Evolutionary conservation across 2,113 vertebrate species (phyloP).

Genomic region (Calcarius ornatus): DNA sequence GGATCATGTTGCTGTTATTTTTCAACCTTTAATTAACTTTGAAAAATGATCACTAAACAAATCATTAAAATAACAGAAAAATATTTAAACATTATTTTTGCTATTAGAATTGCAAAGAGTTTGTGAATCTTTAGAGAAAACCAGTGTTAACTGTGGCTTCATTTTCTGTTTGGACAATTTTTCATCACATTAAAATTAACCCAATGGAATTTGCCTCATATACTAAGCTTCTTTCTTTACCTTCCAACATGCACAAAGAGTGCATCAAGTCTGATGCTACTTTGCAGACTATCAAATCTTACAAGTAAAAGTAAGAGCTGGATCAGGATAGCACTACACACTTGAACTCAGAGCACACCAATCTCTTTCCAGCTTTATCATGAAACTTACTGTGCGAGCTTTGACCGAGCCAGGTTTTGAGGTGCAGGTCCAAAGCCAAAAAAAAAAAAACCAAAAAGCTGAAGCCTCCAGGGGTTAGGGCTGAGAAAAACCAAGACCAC

Average conservation of each 20-base stretch:
- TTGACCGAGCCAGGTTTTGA: background rate
- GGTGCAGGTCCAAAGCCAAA: background rate
- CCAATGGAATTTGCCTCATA: background rate
- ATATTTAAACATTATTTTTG: background rate
- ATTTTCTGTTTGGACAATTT: background rate
- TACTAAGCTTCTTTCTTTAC: background rate
- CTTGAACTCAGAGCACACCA: background rate
- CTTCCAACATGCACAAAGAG: background rate
- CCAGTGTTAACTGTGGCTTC: background rate
- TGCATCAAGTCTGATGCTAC: background rate
- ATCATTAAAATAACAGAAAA: background rate
- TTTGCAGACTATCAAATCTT: background rate
- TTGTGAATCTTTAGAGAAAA: background rate
- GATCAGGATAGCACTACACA: fast-evolving
- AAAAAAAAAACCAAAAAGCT: background rate
- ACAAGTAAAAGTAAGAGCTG: background rate
- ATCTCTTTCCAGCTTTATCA: background rate
- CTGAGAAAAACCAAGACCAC: background rate
- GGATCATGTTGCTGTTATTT: background rate
- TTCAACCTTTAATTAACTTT: background rate
- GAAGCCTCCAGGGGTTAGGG: background rate
- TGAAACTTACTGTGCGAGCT: background rate
- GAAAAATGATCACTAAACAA: background rate
- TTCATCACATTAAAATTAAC: background rate
- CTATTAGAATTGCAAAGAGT: background rate